Percentiles rank a stretch among this genome's conserved stretches.
These are phyloP conservation scores for Macroglossus sobrinus DNA, from an alignment of 2,113 vertebrate species.

Conservation along the genomic window DNA sequence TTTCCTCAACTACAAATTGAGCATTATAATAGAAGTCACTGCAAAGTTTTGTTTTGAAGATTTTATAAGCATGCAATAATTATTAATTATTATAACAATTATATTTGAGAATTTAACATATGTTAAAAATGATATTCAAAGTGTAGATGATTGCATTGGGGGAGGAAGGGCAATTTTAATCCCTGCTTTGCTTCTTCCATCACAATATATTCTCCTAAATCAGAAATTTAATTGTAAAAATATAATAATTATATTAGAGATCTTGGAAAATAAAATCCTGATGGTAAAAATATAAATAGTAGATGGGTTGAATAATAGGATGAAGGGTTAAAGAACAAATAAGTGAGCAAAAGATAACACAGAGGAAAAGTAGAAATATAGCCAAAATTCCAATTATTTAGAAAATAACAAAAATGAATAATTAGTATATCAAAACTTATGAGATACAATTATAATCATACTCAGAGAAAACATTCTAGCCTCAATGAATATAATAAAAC, in stretches of 20 bases:
- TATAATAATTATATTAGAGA: background rate
- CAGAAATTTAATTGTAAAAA: background rate
- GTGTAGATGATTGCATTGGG: background rate
- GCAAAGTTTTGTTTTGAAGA: background rate
- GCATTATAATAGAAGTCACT: background rate
- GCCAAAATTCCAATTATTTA: background rate
- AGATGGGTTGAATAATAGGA: background rate
- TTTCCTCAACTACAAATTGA: background rate
- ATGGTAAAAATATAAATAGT: background rate
- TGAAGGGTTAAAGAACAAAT: background rate
- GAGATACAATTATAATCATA: background rate
- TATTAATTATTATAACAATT: background rate
- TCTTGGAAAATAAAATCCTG: background rate
- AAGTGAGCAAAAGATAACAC: background rate
- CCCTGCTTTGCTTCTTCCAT: background rate
- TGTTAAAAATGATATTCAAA: background rate
- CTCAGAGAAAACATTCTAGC: background rate
- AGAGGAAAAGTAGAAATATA: background rate
- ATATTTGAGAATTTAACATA: background rate
- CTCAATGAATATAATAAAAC: background rate
- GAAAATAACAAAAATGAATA: background rate
- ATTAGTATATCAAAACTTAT: background rate
- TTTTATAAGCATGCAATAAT: background rate
- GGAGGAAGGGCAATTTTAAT: background rate
- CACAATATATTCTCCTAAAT: background rate